Conservation (phyloP, 2,888 invertebrate genomes). For the Toxonevra muliebris region DNA sequence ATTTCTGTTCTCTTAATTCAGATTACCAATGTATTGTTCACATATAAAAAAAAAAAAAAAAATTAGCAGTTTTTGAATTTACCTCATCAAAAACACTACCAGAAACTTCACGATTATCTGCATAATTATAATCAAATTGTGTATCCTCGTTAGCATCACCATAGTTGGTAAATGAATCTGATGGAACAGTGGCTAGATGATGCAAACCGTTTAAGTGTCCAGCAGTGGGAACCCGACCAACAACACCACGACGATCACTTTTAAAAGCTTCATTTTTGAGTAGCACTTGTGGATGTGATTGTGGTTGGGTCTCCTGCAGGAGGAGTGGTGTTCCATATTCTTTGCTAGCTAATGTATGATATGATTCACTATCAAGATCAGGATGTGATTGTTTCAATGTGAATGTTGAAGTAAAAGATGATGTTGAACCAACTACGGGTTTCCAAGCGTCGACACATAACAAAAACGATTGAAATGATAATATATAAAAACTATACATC, state of each 20-base stretch:
- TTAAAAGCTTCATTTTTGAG: too few relatives aligned
- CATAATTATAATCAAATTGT: constrained; percentile 44
- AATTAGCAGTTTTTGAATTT: too few relatives aligned
- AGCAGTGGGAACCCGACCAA: too few relatives aligned
- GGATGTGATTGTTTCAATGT: constrained; percentile 62
- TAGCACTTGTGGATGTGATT: neutral
- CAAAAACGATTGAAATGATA: neutral
- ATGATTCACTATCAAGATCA: constrained; percentile 45
- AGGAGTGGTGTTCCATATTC: too few relatives aligned
- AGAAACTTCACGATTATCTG: constrained; percentile 34
- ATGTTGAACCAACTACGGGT: constrained; percentile 46
- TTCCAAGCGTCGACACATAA: constrained; percentile 47
- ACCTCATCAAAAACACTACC: constrained; percentile 12
- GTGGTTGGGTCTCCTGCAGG: too few relatives aligned
- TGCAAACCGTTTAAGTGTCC: constrained; percentile 33
- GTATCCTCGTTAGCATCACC: constrained; percentile 37
- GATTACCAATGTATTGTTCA: too few relatives aligned
- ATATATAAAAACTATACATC: too few relatives aligned
- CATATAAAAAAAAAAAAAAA: too few relatives aligned
- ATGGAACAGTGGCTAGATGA: constrained; percentile 17
- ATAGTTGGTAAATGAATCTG: neutral
- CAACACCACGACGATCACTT: too few relatives aligned
- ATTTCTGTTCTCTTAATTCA: too few relatives aligned
- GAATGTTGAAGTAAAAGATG: constrained; percentile 47
- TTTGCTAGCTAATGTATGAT: too few relatives aligned